Evolutionary conservation across 2,797 vertebrate genomes (phyloP).

Genomic region (Salarias fasciatus): DNA sequence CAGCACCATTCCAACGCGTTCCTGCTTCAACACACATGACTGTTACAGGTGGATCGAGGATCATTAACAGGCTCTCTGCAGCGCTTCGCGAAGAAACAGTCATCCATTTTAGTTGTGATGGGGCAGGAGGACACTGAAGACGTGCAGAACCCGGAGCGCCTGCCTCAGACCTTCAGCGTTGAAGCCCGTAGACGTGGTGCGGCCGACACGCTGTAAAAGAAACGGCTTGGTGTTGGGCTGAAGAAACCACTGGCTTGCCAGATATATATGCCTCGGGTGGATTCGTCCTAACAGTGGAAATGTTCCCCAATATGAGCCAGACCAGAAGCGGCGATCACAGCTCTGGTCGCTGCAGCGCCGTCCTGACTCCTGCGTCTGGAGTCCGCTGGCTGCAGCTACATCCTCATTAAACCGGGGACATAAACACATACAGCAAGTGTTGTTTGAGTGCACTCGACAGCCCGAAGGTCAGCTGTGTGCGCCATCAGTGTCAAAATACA

Average conservation of each 20-base stretch:
- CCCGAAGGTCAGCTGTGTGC: conserved; percentile 75
- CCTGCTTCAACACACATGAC: too few species aligned
- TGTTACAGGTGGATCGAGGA: too few species aligned
- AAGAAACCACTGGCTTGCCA: conserved; percentile 2
- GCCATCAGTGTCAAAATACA: conserved; percentile 78
- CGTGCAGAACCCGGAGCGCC: too few species aligned
- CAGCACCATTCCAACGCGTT: too few species aligned
- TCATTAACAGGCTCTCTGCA: too few species aligned
- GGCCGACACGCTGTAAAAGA: too few species aligned
- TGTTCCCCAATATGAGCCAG: conserved; percentile 45
- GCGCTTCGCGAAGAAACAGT: too few species aligned
- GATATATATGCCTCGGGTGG: background rate
- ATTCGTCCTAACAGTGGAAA: conserved; percentile 34
- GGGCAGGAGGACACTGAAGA: too few species aligned
- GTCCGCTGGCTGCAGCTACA: conserved; percentile 77
- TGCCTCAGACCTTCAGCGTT: too few species aligned
- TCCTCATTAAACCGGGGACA: conserved; percentile 84
- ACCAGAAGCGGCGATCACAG: conserved; percentile 84
- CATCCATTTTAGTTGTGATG: too few species aligned
- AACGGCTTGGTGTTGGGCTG: conserved; percentile 1
- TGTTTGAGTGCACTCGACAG: conserved; percentile 74
- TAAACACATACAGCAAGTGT: conserved; percentile 84
- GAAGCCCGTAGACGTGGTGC: too few species aligned
- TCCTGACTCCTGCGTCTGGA: conserved; percentile 74
- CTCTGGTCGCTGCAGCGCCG: conserved; percentile 85